A percentile compares a stretch with the other conserved stretches of the same genome.
Conservation (phyloP, 2,113 vertebrate species). For the Toxotes chatareus region DNA sequence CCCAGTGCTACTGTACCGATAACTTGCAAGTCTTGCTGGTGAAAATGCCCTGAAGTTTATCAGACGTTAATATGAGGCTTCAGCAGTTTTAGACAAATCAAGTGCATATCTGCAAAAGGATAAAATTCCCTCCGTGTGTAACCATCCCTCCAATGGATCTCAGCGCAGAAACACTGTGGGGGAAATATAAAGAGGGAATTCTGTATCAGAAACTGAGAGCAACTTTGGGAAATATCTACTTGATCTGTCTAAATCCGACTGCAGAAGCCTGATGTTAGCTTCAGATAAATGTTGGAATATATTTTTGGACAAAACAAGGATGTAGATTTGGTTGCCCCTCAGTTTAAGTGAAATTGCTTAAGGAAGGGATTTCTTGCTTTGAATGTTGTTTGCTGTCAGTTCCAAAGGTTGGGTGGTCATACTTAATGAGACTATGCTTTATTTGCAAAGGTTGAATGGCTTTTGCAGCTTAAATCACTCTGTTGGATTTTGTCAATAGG, state of each 20-base stretch:
- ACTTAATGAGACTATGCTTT: slow-evolving; percentile 22
- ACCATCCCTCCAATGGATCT: not conserved
- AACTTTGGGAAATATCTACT: too few relatives aligned
- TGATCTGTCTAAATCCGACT: not conserved
- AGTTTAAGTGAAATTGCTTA: not conserved
- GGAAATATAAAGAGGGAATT: not conserved
- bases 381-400: slow-evolving; percentile 6
- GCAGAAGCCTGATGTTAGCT: not conserved
- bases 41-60: too few relatives aligned
- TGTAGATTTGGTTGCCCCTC: not conserved
- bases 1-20: too few relatives aligned
- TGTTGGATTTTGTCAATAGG: slow-evolving; percentile 4
- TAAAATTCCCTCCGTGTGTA: too few relatives aligned
- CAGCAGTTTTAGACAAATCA: too few relatives aligned
- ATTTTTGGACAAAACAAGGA: not conserved
- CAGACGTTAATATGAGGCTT: too few relatives aligned
- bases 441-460: slow-evolving; percentile 23
- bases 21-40: too few relatives aligned
- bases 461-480: slow-evolving; percentile 26
- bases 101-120: too few relatives aligned
- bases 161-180: not conserved
- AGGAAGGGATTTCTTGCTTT: not conserved
- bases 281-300: not conserved
- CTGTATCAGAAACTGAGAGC: too few relatives aligned
- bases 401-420: slow-evolving; percentile 19